phyloP scores from a whole-genome alignment of 2,888 invertebrate genomes.

The Chloroclystis v-ata region DNA sequence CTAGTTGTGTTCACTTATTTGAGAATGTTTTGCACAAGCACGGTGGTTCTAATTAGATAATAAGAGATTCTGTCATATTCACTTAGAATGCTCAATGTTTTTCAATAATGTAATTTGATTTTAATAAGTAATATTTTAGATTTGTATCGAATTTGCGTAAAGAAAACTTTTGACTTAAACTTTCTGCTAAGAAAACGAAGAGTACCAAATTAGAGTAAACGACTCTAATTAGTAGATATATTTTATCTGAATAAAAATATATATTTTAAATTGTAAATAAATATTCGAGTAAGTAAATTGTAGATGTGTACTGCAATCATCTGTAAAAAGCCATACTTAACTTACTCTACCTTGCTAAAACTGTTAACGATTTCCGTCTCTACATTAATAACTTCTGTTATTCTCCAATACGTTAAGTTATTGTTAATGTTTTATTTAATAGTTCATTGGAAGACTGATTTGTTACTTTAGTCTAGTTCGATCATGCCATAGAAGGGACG shows the following conservation, averaged over 20 bases:
- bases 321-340: conserved; percentile 13
- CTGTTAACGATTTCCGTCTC: conserved; percentile 10
- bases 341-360: conserved; percentile 3
- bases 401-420: conserved; percentile 29
- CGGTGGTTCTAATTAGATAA: conserved; percentile 56
- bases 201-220: not conserved
- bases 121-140: conserved; percentile 45
- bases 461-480: conserved; percentile 78
- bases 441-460: conserved; percentile 77
- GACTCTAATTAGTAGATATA: conserved; percentile 10
- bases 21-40: conserved; percentile 65
- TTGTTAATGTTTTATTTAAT: conserved; percentile 63
- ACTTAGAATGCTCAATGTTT: conserved; percentile 72
- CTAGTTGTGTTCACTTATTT: conserved; percentile 59
- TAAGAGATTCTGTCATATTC: conserved; percentile 47
- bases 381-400: conserved; percentile 15
- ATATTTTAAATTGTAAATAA: conserved; percentile 14
- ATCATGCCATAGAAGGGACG: conserved; percentile 75
- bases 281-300: conserved; percentile 1
- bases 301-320: conserved; percentile 4
- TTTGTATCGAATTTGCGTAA: conserved; percentile 24
- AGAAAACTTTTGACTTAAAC: conserved; percentile 7
- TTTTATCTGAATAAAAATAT: conserved; percentile 3
- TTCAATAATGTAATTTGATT: conserved; percentile 46
- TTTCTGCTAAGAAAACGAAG: conserved; percentile 25